Evolutionary conservation across 2,888 invertebrate species (phyloP).

Genomic region (Hedychridium roseum): DNA sequence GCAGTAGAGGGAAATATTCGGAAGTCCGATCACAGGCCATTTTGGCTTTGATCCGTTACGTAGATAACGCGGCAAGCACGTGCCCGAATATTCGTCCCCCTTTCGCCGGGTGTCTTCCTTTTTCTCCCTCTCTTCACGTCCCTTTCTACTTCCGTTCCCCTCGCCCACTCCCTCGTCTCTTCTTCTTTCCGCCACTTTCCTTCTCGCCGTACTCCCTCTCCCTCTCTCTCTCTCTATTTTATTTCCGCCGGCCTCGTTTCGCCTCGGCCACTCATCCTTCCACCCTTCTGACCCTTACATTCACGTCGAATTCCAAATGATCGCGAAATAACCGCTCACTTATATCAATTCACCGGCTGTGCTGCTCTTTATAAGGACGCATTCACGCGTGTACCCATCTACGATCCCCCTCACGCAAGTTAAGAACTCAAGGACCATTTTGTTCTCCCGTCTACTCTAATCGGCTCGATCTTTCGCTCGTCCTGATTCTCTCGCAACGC

Average conservation of each 20-base stretch:
- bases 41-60: constrained; percentile 50
- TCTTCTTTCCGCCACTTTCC: too few species aligned
- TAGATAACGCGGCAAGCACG: constrained; percentile 33
- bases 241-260: too few species aligned
- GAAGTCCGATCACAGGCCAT: constrained; percentile 45
- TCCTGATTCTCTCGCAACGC: too few species aligned
- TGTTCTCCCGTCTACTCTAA: too few species aligned
- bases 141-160: constrained; percentile 9
- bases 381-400: constrained; percentile 60
- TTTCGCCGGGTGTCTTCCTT: constrained; percentile 17
- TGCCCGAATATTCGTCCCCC: constrained; percentile 34
- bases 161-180: constrained; percentile 1
- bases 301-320: constrained; percentile 54
- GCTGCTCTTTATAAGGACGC: constrained; percentile 58
- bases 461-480: too few species aligned
- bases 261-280: too few species aligned
- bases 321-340: constrained; percentile 63
- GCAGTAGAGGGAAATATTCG: constrained; percentile 44
- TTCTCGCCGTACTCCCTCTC: constrained; percentile 1
- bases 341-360: constrained; percentile 59
- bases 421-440: constrained; percentile 28
- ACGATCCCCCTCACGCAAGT: constrained; percentile 35
- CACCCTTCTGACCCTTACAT: constrained; percentile 1
- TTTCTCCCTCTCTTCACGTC: constrained; percentile 7
- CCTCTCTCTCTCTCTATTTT: neutral